Base-by-base conservation (phyloP, 35 echinoderm and acorn worm species). In the Acanthaster planci region DNA sequence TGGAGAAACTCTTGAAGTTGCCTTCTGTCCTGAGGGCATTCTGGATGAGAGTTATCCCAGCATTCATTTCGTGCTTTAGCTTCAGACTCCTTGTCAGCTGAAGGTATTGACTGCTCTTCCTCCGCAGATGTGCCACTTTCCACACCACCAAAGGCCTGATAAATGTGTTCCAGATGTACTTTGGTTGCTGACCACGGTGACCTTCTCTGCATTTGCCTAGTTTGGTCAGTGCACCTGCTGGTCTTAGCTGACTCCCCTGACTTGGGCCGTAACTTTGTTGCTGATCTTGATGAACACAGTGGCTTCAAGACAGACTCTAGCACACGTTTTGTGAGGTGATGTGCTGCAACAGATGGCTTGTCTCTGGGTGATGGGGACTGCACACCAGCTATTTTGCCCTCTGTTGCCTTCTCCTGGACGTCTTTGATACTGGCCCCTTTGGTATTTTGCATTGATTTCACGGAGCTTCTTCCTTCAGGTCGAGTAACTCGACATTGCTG, bases 81-180 rank as follows among this genome's bases (percentile, higher is more conserved):
- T 47, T 47, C 42, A 4, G 12, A 47, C 12, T 47, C 12, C 42
- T 47, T 47, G 42, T 12, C 42, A 47, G 12, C 12, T 34, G 7
- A 30, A 72, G 64, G 26, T 12, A 14, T 26, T 72, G 26, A 14
- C 0, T 12, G 19, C 34, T 26, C 30, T 31, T 72, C 64, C 23
- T 72, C 64, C 64, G 22, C 26, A 72, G 64, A 15, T 14, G 19
- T 8, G 30, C 21, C 12, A 23, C 32, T 68, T 47, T 6, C 42
- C 12, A 12, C 42, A 47, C 12, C 12, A 47, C 12, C 42, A 68
- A 72, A 72, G 8, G 64, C 64, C 14, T 72, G 26, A 29, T 72
- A 35, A 26, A 72, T 72, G 64, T 72, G 64, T 10, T 72, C 64
- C 34, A 72, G 64, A 26, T 29, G 64, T 31, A 72, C 64, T 26